Percentiles rank a stretch among this genome's conserved stretches.
phyloP scores from a whole-genome alignment of 1,140 invertebrate species.

The Drosophila mojavensis region DNA sequence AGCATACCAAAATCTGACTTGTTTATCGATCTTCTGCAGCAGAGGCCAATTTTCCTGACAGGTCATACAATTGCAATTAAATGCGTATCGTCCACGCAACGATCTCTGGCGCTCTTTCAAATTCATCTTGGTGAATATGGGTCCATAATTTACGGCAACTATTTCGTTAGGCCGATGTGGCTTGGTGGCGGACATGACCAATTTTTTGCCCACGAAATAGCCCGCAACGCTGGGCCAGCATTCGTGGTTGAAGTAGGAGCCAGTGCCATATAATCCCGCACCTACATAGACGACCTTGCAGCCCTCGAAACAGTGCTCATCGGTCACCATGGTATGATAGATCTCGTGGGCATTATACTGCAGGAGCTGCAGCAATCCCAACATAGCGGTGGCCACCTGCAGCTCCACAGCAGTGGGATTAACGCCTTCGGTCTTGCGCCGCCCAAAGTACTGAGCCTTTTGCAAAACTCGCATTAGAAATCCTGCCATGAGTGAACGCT shows the following conservation, averaged over 20 bases:
- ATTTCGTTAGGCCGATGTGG: conserved; percentile 87
- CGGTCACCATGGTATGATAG: conserved; percentile 88
- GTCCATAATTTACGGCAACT: conserved; percentile 94
- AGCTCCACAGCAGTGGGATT: conserved; percentile 85
- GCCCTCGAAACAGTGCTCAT: conserved; percentile 85
- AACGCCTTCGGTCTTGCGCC: conserved; percentile 76
- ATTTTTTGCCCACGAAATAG: conserved; percentile 90
- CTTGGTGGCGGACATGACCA: conserved; percentile 89
- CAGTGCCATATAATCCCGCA: conserved; percentile 91
- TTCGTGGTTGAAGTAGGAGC: conserved; percentile 94
- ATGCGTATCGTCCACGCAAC: conserved; percentile 91
- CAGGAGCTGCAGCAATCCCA: conserved; percentile 91
- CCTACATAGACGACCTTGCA: conserved; percentile 88
- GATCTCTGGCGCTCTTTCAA: conserved; percentile 87
- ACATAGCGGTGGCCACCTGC: conserved; percentile 87
- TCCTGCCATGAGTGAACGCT: conserved; percentile 90
- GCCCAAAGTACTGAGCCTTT: conserved; percentile 86
- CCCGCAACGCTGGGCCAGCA: conserved; percentile 92
- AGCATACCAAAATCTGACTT: conserved; percentile 79
- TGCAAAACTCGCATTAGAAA: conserved; percentile 91
- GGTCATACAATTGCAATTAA: conserved; percentile 90
- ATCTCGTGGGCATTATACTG: conserved; percentile 96
- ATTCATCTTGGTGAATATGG: conserved; percentile 89
- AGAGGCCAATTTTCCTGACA: conserved; percentile 91
- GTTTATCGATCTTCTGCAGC: conserved; percentile 86